phyloP scores from a whole-genome alignment of 2,888 invertebrate species.

The Aspidapion aeneum region DNA sequence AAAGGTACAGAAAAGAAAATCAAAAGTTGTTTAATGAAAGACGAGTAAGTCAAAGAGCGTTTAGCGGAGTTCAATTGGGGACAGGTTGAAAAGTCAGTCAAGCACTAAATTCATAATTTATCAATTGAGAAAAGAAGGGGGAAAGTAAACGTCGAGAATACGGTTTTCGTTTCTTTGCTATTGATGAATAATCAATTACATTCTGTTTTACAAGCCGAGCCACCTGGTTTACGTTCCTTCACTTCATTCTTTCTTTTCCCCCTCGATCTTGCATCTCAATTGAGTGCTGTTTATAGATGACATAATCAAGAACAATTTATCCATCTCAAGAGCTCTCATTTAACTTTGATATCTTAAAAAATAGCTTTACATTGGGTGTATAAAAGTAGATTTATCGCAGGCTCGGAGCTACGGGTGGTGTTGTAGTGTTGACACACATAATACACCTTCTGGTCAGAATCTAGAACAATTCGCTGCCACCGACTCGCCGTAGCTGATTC shows the following conservation, averaged over 20 bases:
- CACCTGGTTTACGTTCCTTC: constrained; percentile 47
- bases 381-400: no score
- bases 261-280: constrained; percentile 42
- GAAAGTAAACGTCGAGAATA: constrained; percentile 36
- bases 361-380: no score
- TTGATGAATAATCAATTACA: constrained; percentile 51
- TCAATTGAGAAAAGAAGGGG: constrained; percentile 35
- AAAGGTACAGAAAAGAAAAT: no score
- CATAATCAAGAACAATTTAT: constrained; percentile 1
- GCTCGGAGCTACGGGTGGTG: no score
- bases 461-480: no score
- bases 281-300: constrained; percentile 29
- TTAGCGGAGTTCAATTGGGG: not conserved
- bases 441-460: no score
- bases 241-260: constrained; percentile 41
- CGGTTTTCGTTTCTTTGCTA: constrained; percentile 39
- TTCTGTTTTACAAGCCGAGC: constrained; percentile 47
- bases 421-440: no score
- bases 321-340: not conserved
- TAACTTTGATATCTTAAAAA: no score
- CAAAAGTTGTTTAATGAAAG: no score
- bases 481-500: no score
- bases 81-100: constrained; percentile 39
- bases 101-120: constrained; percentile 48
- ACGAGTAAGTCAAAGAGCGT: no score